Base-by-base conservation (phyloP, 2,797 vertebrate species). In the Sebastiscus tertius region DNA sequence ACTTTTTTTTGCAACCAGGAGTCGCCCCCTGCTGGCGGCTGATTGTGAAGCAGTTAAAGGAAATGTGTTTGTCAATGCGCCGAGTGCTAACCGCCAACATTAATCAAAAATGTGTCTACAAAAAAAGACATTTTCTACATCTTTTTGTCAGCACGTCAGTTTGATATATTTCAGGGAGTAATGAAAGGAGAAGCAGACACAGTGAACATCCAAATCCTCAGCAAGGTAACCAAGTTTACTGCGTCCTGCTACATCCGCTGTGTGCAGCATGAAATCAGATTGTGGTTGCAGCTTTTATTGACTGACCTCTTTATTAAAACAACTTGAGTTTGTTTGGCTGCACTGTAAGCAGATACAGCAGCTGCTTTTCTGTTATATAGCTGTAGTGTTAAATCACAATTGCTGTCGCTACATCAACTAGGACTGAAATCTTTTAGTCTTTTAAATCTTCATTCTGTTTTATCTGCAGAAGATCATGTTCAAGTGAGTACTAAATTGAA, bases 221-320 rank as follows among this genome's bases (percentile, higher is more conserved):
- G 31, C 33, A 59, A 59, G 4, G 42, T 59, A 59, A 59, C 55
- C n/a, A 46, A 33, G 64, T 73, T 49, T 29, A 20, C 31, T 33
- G 39, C 3, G 26, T 49, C 63, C 58, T 56, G 46, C 61, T 62
- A 26, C 46, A 39, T 49, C 62, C 6, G 9, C 42, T 5, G 4
- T 24, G 42, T 60, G 61, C 31, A 39, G 54, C 74, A 11, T 34
- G 68, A 65, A 72, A 73, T 77, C 71, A 74, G 75, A 69, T 65
- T 65, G 65, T 46, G 55, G 60, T 12, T 54, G 39, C 54, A 18
- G 24, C 26, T 60, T 65, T 64, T 75, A 79, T 75, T 65, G 81
- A 83, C 60, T 54, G 58, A 68, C 46, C 80, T 74, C 39, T 83
- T 83, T 78, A 36, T 78, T 42, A 69, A 69, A 70, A 42, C 74